Evolutionary conservation across 2,888 invertebrate species (phyloP).

Genomic region (Lasioglossum pauxillum): DNA sequence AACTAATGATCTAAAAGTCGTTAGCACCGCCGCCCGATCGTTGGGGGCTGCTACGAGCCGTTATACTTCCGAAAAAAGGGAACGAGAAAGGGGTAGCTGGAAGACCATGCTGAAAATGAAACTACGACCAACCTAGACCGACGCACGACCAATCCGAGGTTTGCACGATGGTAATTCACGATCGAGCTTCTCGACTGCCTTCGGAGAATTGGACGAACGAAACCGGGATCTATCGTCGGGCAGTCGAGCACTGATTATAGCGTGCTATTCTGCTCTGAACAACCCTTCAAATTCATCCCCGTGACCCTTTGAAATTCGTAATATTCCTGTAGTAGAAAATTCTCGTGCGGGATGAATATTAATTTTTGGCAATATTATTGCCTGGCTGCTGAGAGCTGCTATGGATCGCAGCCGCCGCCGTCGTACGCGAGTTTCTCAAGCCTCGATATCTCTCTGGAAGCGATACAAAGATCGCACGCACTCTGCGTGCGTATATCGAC

Average conservation of each 20-base stretch:
- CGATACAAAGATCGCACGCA: slow-evolving; percentile 24
- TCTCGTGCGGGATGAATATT: too few species aligned
- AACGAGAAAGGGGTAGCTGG: neutral
- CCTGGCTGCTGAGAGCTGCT: neutral
- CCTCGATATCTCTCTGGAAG: neutral
- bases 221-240: slow-evolving; percentile 58
- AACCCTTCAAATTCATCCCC: neutral
- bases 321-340: too few species aligned
- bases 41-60: slow-evolving; percentile 72
- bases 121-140: slow-evolving; percentile 70
- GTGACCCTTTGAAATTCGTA: neutral
- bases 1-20: slow-evolving; percentile 84
- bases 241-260: slow-evolving; percentile 23
- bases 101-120: slow-evolving; percentile 74
- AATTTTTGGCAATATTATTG: too few species aligned
- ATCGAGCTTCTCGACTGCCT: slow-evolving; percentile 52
- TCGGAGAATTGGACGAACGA: slow-evolving; percentile 55
- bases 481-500: slow-evolving; percentile 19
- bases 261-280: neutral
- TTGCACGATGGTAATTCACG: slow-evolving; percentile 78
- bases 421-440: neutral
- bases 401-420: neutral
- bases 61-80: slow-evolving; percentile 51
- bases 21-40: slow-evolving; percentile 78
- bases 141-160: slow-evolving; percentile 74